phyloP scores from a whole-genome alignment of 2,888 invertebrate species.

The Salticus scenicus region DNA sequence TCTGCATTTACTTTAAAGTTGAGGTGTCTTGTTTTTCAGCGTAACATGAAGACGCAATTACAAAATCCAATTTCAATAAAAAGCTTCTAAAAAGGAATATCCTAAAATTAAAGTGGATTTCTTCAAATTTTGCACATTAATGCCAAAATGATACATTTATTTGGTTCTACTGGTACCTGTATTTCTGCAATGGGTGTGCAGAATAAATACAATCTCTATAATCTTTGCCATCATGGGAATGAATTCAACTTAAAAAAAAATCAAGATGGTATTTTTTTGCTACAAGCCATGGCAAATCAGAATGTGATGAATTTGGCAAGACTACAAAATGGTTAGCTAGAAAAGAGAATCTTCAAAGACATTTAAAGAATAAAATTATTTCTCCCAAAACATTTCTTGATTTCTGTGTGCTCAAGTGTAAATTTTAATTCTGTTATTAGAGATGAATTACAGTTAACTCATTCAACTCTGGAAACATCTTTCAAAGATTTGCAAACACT shows the following conservation, averaged over 20 bases:
- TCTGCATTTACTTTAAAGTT: no score
- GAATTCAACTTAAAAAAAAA: neutral
- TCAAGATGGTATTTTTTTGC: slow-evolving; percentile 72
- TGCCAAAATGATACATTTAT: neutral
- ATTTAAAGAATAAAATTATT: no score
- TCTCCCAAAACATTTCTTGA: no score
- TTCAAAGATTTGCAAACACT: no score
- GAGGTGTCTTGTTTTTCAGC: no score
- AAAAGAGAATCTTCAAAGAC: neutral
- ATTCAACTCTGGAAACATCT: no score
- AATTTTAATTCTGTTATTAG: no score
- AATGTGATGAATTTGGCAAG: slow-evolving; percentile 72
- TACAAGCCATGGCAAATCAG: slow-evolving; percentile 21
- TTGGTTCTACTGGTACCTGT: neutral
- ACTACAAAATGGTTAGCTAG: slow-evolving; percentile 56
- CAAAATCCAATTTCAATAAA: no score
- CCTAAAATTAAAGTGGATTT: slow-evolving; percentile 30
- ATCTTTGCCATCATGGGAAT: neutral
- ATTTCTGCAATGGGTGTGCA: slow-evolving; percentile 69
- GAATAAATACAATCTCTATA: neutral
- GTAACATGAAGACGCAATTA: no score
- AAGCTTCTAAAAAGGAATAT: slow-evolving; percentile 30
- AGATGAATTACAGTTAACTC: no score
- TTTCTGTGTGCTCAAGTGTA: no score
- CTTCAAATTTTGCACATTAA: slow-evolving; percentile 30